phyloP scores from a whole-genome alignment of 2,113 vertebrate genomes.

The Semicossyphus pulcher region DNA sequence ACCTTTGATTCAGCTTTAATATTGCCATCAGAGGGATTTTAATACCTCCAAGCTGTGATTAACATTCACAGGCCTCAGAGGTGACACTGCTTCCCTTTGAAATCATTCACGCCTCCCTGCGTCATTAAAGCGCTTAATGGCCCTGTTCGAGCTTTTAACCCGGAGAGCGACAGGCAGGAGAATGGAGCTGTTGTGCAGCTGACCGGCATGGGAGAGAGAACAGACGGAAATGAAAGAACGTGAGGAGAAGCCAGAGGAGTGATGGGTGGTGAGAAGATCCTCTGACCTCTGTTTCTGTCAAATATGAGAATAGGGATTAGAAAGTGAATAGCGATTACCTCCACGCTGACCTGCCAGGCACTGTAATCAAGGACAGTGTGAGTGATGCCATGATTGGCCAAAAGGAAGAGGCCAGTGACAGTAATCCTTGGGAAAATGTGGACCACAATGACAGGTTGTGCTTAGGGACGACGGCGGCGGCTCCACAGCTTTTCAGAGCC shows the following conservation, averaged over 20 bases:
- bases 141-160: conserved; percentile 44
- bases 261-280: conserved; percentile 62
- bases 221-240: conserved; percentile 56
- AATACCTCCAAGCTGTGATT: conserved; percentile 62
- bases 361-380: conserved; percentile 74
- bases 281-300: conserved; percentile 41
- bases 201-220: conserved; percentile 57
- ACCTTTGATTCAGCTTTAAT: conserved; percentile 71
- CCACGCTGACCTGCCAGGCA: conserved; percentile 68
- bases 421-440: conserved; percentile 81
- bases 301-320: conserved; percentile 71
- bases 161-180: conserved; percentile 39
- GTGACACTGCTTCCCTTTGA: conserved; percentile 70
- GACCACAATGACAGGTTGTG: conserved; percentile 68
- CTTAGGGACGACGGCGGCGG: conserved; percentile 51
- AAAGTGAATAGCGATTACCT: conserved; percentile 66
- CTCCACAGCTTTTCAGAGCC: conserved; percentile 46
- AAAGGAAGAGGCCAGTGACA: conserved; percentile 68
- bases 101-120: conserved; percentile 64
- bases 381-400: conserved; percentile 70
- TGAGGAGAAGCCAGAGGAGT: conserved; percentile 52
- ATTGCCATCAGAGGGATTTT: conserved; percentile 51
- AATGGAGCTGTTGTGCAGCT: conserved; percentile 62
- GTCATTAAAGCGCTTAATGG: conserved; percentile 69
- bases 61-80: conserved; percentile 58